Conservation (phyloP, 2,888 invertebrate genomes). For the Limnephilus auricula region DNA sequence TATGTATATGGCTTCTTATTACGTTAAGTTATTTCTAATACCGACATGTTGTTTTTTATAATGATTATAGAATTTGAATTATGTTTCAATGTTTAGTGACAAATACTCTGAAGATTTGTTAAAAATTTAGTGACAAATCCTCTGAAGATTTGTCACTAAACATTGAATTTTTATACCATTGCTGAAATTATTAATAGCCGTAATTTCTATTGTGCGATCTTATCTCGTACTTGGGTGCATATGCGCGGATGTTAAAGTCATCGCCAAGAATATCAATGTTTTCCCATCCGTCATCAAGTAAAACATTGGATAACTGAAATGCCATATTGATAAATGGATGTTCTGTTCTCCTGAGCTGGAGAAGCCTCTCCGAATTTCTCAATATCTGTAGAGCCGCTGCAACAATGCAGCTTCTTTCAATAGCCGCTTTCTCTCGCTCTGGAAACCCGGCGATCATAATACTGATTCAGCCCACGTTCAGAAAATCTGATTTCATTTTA, state of each 20-base stretch:
- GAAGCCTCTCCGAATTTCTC: background rate
- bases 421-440: slow-evolving; percentile 18
- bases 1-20: background rate
- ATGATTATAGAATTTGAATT: background rate
- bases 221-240: background rate
- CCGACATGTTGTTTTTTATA: background rate
- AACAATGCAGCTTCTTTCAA: background rate
- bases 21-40: background rate
- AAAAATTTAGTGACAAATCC: background rate
- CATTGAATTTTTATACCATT: background rate
- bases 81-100: background rate
- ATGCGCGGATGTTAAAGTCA: slow-evolving; percentile 29
- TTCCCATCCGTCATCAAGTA: background rate
- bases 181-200: background rate
- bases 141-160: too few relatives aligned
- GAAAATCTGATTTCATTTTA: background rate
- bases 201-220: background rate
- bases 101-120: background rate
- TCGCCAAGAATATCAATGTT: slow-evolving; percentile 26
- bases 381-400: background rate
- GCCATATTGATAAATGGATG: background rate
- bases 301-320: slow-evolving; percentile 4
- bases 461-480: background rate
- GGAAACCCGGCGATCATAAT: background rate
- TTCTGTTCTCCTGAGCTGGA: slow-evolving; percentile 6